Percentiles rank a stretch among this genome's conserved stretches.
Evolutionary conservation across 2,797 vertebrate genomes (phyloP).

Genomic region (Mionectes olivaceus): DNA sequence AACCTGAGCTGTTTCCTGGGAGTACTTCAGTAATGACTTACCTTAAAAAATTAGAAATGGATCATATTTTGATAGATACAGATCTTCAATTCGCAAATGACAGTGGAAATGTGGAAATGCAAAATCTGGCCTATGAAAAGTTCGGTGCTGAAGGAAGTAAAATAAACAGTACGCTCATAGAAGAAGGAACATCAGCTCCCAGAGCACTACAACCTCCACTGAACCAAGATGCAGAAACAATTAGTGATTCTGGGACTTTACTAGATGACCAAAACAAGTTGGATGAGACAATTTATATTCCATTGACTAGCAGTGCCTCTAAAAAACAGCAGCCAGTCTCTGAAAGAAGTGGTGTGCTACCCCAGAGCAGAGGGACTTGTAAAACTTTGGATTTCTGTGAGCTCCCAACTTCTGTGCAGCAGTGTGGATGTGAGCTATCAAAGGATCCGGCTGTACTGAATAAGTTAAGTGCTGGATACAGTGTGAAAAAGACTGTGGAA

Average conservation of each 20-base stretch:
- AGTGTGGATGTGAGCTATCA: neutral
- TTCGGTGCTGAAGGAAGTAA: conserved; percentile 6
- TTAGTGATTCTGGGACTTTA: conserved; percentile 61
- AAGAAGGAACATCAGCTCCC: neutral
- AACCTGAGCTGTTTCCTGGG: conserved; percentile 43
- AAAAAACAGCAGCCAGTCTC: conserved; percentile 28
- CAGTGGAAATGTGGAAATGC: neutral
- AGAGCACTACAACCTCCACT: neutral
- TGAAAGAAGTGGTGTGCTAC: conserved; percentile 14
- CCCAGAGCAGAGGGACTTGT: neutral
- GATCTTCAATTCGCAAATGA: conserved; percentile 1
- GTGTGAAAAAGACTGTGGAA: conserved; percentile 33
- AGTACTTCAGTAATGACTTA: conserved; percentile 81
- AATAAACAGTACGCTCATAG: neutral
- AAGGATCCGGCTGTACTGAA: neutral
- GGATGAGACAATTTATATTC: conserved; percentile 81
- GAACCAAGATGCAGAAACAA: conserved; percentile 42
- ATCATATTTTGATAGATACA: neutral
- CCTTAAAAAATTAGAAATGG: conserved; percentile 79
- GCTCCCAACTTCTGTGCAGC: neutral
- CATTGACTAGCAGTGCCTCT: conserved; percentile 73
- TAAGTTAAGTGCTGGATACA: neutral
- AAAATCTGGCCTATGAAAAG: conserved; percentile 4
- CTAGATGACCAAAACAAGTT: conserved; percentile 58
- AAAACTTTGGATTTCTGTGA: neutral